phyloP scores from a whole-genome alignment of 2,888 invertebrate species.

The Zelleria hepariella region DNA sequence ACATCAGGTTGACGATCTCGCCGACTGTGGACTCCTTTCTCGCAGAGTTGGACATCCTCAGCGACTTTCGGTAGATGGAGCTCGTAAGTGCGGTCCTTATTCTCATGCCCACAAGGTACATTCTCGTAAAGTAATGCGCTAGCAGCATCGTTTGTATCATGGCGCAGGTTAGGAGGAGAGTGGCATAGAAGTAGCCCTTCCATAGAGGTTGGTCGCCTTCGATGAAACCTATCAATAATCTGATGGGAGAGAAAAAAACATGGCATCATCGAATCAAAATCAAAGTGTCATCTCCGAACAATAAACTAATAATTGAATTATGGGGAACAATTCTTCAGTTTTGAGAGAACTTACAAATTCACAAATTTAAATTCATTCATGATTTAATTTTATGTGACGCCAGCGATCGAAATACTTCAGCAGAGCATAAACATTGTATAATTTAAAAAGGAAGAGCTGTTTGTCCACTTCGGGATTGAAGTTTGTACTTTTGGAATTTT shows the following conservation, averaged over 20 bases:
- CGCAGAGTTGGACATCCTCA: constrained; percentile 83
- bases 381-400: no score
- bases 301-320: no score
- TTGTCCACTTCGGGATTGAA: no score
- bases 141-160: constrained; percentile 85
- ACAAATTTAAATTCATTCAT: no score
- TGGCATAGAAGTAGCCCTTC: constrained; percentile 90
- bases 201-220: constrained; percentile 76
- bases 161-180: constrained; percentile 81
- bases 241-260: constrained; percentile 47
- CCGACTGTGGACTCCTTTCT: constrained; percentile 89
- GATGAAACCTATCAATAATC: constrained; percentile 81
- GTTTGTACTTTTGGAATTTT: no score
- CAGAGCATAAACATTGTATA: no score
- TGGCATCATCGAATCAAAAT: no score
- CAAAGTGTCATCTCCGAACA: no score
- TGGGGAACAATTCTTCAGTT: no score
- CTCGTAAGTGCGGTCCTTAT: constrained; percentile 91
- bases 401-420: no score
- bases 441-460: no score
- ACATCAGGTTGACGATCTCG: constrained; percentile 94
- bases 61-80: constrained; percentile 89
- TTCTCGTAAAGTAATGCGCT: constrained; percentile 92
- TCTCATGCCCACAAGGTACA: constrained; percentile 92
- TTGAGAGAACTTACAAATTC: no score